Evolutionary conservation across 2,888 invertebrate genomes (phyloP).

Genomic region (Cheilosia variabilis): DNA sequence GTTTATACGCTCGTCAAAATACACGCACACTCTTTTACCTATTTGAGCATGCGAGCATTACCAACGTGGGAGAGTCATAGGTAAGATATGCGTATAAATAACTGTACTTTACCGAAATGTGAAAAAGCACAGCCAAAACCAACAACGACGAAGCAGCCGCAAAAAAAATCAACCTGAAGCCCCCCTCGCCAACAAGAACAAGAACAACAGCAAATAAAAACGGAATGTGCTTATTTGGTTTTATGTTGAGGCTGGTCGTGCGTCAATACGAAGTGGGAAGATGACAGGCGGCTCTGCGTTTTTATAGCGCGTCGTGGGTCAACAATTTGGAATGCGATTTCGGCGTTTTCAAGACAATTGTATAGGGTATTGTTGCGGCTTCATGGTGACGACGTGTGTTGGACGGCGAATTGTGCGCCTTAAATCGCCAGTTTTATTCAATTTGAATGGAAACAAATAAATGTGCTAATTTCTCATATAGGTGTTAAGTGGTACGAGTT

Average conservation of each 20-base stretch:
- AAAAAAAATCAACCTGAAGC: constrained; percentile 7
- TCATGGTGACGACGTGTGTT: constrained; percentile 22
- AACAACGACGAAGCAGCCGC: constrained; percentile 20
- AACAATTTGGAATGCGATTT: constrained; percentile 45
- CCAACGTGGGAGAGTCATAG: constrained; percentile 14
- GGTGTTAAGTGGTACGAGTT: not conserved
- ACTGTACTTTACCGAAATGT: constrained; percentile 42
- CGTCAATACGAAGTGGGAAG: constrained; percentile 46
- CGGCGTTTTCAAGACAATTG: constrained; percentile 5
- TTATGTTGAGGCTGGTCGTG: constrained; percentile 75
- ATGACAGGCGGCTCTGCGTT: constrained; percentile 23
- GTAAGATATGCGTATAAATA: constrained; percentile 48
- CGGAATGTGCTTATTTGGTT: constrained; percentile 66
- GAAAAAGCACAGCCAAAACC: constrained; percentile 45
- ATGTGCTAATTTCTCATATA: not conserved
- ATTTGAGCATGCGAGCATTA: not conserved
- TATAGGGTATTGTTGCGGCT: constrained; percentile 32
- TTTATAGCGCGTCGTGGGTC: constrained; percentile 45
- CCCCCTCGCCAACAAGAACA: not conserved
- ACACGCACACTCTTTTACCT: not conserved
- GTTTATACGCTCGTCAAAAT: not conserved
- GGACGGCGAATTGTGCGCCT: not conserved
- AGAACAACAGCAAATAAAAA: constrained; percentile 58
- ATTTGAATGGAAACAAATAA: not conserved
- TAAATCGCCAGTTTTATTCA: not conserved